These are phyloP conservation scores for Drosophila neotestacea DNA, from an alignment of 2,888 invertebrate species.

Conservation along the genomic window DNA sequence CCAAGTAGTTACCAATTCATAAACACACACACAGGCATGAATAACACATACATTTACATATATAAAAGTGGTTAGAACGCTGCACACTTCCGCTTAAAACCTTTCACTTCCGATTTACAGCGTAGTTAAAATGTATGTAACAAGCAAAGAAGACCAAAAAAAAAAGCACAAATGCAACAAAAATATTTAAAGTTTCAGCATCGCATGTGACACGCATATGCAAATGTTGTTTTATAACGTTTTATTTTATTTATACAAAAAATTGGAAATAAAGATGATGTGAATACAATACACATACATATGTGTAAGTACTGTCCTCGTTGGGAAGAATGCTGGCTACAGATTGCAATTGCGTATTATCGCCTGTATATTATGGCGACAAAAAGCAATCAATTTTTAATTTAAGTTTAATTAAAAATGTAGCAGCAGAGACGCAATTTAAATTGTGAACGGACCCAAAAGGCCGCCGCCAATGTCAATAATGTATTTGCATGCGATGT, in stretches of 20 bases:
- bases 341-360: slow-evolving; percentile 41
- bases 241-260: slow-evolving; percentile 23
- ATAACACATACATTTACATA: slow-evolving; percentile 10
- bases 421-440: slow-evolving; percentile 54
- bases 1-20: slow-evolving; percentile 63
- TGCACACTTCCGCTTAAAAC: slow-evolving; percentile 74
- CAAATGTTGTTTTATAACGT: slow-evolving; percentile 32
- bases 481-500: slow-evolving; percentile 37
- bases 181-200: slow-evolving; percentile 54
- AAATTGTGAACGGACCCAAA: slow-evolving; percentile 50
- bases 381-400: slow-evolving; percentile 78
- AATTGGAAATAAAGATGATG: slow-evolving; percentile 1
- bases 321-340: background rate
- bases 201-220: slow-evolving; percentile 74
- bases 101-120: slow-evolving; percentile 69
- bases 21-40: slow-evolving; percentile 8
- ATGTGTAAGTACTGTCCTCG: slow-evolving; percentile 4
- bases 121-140: slow-evolving; percentile 54
- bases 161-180: slow-evolving; percentile 13
- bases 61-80: slow-evolving; percentile 59
- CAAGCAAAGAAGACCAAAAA: slow-evolving; percentile 33
- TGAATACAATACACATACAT: slow-evolving; percentile 28
- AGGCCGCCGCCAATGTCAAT: slow-evolving; percentile 32
- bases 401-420: slow-evolving; percentile 76
- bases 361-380: slow-evolving; percentile 56